Base-by-base conservation (phyloP, 35 echinoderm and acorn worm species). In the Stichopus chloronotus region DNA sequence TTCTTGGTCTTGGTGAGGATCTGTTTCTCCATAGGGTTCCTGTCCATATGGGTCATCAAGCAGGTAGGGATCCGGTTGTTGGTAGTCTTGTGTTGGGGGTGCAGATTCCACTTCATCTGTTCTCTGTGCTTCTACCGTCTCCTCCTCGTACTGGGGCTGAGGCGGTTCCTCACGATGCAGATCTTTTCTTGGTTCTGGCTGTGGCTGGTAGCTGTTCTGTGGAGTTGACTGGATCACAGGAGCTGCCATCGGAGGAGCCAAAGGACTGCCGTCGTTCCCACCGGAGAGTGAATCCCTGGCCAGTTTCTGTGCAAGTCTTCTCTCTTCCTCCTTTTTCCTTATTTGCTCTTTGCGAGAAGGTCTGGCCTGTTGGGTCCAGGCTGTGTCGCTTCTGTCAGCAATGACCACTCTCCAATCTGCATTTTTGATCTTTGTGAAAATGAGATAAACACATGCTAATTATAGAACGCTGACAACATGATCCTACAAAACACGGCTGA, bases 311-410 rank as follows among this genome's bases (percentile, higher is more conserved):
- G 92, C 92, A 10, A 93, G 22, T 54, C 58, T 71, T 55, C 52
- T 93, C 21, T 84, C 92, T 57, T 94, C 81, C 8, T 96, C 88
- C 5, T 92, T 93, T n/a, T 90, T 89, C 89, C 81, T 90, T 16
- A 91, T 79, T 24, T 92, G 89, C 25, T 96, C 95, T 71, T 93
- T 91, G 21, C 92, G 80, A 4, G 95, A 96, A 43, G 95, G 95
- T 43, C 95, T 88, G 10, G 90, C 92, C 13, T 92, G 53, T 8
- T 80, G 88, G 7, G 87, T 74, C 68, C 78, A 96, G 4, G 92
- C 52, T 23, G 25, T 65, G 87, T 94, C 95, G 43, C 79, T 22
- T 12, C 83, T 69, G 4, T 92, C 90, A 3, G 88, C 63, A 4
- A 85, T 58, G 52, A 85, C 57, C 4, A 58, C 82, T 58, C 82